These are phyloP conservation scores for Elysia crispata DNA, from an alignment of 2,888 invertebrate genomes.

Conservation along the genomic window DNA sequence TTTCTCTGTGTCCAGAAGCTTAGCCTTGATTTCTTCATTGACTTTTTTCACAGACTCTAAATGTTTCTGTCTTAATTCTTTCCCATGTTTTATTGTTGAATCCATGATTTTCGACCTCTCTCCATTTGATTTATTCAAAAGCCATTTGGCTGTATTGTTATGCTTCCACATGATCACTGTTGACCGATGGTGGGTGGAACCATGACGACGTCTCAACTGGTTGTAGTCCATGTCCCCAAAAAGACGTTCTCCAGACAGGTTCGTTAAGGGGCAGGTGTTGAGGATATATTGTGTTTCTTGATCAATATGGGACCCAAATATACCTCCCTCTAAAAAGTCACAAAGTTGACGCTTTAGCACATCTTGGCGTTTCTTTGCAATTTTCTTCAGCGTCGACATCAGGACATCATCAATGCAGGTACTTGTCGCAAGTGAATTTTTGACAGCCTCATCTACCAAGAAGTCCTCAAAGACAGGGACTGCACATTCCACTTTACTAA, in stretches of 20 bases:
- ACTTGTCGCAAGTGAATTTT: neutral
- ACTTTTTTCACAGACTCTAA: neutral
- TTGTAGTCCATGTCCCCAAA: constrained; percentile 1
- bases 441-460: neutral
- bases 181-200: neutral
- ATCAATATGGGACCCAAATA: neutral
- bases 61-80: neutral
- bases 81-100: neutral
- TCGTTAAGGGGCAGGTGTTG: neutral
- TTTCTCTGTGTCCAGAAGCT: too few species aligned
- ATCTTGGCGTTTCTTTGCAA: neutral
- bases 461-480: neutral
- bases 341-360: neutral
- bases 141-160: neutral
- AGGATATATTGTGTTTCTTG: neutral
- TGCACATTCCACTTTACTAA: too few species aligned
- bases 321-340: constrained; percentile 11
- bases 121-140: neutral
- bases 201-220: neutral
- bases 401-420: too few species aligned
- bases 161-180: constrained; percentile 9
- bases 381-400: too few species aligned
- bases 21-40: neutral
- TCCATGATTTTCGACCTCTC: neutral
- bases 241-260: neutral